These are phyloP conservation scores for Hemibagrus wyckioides DNA, from an alignment of 2,113 vertebrate genomes.

Conservation along the genomic window DNA sequence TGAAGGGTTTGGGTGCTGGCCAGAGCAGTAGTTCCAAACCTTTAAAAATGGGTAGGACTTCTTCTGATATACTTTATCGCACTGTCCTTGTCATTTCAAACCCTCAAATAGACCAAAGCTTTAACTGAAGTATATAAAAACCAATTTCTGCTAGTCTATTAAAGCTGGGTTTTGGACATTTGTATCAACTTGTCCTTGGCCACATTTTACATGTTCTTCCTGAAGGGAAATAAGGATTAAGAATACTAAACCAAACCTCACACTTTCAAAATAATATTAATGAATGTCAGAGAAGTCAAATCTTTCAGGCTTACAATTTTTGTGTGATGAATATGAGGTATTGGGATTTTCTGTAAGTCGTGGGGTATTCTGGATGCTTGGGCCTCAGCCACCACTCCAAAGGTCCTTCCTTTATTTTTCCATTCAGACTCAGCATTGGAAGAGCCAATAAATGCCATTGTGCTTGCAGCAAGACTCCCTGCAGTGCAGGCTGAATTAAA, in stretches of 20 bases:
- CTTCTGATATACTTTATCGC: conserved; percentile 1
- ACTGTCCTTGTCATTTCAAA: background rate
- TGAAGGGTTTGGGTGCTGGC: too few species aligned
- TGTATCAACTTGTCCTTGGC: background rate
- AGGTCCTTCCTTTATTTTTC: conserved; percentile 7
- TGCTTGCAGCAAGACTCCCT: conserved; percentile 12
- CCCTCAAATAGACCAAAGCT: background rate
- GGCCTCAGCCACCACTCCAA: background rate
- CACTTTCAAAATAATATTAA: background rate
- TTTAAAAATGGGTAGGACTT: conserved; percentile 1
- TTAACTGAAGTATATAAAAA: background rate
- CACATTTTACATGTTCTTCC: background rate
- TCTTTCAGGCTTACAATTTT: background rate
- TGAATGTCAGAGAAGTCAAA: background rate
- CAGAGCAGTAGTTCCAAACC: background rate
- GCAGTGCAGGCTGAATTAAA: conserved; percentile 17
- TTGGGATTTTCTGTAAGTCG: background rate
- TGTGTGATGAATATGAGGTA: too few species aligned
- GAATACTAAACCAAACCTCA: background rate
- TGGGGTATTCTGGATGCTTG: background rate
- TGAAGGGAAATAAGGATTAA: background rate
- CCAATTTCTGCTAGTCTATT: background rate
- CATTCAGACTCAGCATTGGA: conserved; percentile 3
- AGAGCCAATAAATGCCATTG: conserved; percentile 16
- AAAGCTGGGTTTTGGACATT: background rate